Conservation (phyloP, 2,888 invertebrate species). For the Hecatera dysodea region DNA sequence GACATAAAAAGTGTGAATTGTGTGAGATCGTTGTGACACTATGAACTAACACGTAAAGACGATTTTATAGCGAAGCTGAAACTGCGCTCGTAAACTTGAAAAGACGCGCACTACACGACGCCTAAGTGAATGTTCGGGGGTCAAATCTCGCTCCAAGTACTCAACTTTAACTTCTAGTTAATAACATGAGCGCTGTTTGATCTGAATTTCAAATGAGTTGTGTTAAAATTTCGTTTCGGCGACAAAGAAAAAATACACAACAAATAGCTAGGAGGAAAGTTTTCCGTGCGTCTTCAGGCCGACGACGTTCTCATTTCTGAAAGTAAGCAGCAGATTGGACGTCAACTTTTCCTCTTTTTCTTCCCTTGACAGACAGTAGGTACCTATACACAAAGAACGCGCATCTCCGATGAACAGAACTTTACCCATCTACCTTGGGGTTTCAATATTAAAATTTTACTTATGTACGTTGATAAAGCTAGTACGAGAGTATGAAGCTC, state of each 20-base stretch:
- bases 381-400: conserved; percentile 80
- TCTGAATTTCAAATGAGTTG: conserved; percentile 61
- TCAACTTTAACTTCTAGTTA: conserved; percentile 55
- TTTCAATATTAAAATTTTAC: conserved; percentile 70
- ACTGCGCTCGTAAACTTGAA: conserved; percentile 78
- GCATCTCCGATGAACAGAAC: conserved; percentile 76
- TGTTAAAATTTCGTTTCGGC: conserved; percentile 58
- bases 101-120: conserved; percentile 73
- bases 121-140: conserved; percentile 69
- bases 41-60: conserved; percentile 77
- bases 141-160: conserved; percentile 60
- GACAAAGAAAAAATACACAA: conserved; percentile 63
- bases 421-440: conserved; percentile 71
- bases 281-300: conserved; percentile 73
- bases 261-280: conserved; percentile 71
- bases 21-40: conserved; percentile 75
- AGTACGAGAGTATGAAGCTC: conserved; percentile 32
- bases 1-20: conserved; percentile 75
- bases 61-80: conserved; percentile 77
- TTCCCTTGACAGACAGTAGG: conserved; percentile 76
- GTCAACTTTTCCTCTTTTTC: conserved; percentile 83
- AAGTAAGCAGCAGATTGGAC: conserved; percentile 85
- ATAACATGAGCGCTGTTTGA: conserved; percentile 56
- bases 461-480: conserved; percentile 46
- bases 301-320: conserved; percentile 81